Evolutionary conservation across 2,888 invertebrate genomes (phyloP).

Genomic region (Dryobota labecula): DNA sequence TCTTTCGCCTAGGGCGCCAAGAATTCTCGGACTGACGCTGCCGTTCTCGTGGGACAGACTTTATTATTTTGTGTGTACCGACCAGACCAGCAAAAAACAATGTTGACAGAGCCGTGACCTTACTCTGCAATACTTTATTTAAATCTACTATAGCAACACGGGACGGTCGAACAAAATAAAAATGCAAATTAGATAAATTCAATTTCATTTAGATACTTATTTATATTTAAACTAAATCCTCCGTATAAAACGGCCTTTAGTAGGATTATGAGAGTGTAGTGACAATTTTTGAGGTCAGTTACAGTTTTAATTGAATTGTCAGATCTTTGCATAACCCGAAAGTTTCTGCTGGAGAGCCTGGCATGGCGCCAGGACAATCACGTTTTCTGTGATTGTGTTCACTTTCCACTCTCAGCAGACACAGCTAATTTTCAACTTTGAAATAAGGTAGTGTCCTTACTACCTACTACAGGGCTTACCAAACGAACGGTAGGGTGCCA

Average conservation of each 20-base stretch:
- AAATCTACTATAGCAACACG: constrained; percentile 46
- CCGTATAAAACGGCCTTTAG: constrained; percentile 22
- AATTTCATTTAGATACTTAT: constrained; percentile 47
- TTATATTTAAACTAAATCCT: constrained; percentile 37
- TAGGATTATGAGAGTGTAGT: constrained; percentile 39
- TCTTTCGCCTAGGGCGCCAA: too few species aligned
- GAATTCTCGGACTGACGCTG: too few species aligned
- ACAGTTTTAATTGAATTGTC: constrained; percentile 57
- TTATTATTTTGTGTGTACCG: constrained; percentile 13
- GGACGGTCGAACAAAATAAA: constrained; percentile 47
- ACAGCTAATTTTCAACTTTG: constrained; percentile 50
- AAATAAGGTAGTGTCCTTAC: constrained; percentile 25
- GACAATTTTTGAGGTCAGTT: constrained; percentile 39
- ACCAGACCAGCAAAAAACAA: constrained; percentile 34
- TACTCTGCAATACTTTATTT: constrained; percentile 47
- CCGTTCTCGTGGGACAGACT: neutral
- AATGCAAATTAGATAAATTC: constrained; percentile 53
- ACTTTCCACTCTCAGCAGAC: constrained; percentile 60
- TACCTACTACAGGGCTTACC: neutral
- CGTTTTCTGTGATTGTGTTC: constrained; percentile 68
- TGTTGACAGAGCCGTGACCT: constrained; percentile 39
- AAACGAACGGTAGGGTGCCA: neutral
- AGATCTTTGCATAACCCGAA: constrained; percentile 51
- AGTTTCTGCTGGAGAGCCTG: constrained; percentile 56
- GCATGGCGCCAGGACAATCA: constrained; percentile 72